Evolutionary conservation across 2,113 vertebrate genomes (phyloP), one percentile per base, ranked within the genome.

Genomic region (Platycercus adscitus): DNA sequence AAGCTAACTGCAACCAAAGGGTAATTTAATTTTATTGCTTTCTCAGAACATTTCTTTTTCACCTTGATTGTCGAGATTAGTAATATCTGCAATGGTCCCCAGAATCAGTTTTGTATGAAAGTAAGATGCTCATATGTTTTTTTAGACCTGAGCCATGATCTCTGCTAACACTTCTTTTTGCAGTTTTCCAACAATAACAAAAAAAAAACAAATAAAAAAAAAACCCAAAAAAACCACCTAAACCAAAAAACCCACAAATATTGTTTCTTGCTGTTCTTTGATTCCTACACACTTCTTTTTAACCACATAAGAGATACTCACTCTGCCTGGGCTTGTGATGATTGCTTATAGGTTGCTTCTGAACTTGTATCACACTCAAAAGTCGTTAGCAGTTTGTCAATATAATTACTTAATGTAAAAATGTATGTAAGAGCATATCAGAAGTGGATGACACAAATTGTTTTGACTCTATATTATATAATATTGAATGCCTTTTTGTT

Each of bases 341-440:
- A 31, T 60, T 71, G 35, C 4, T 17, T 64, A 53, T 1, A 58
- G 41, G 17, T 86, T 60, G 84, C 46, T 88, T 44, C 60, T 86
- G 63, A 96, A 91, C 78, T 96, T 93, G 60, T 86, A 61, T 7
- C 28, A 35, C 16, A 13, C 7, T 63, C 70, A 93, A 52, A 89
- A 94, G 49, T 75, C 89, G 37, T 82, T 88, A 94, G 24, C 60
- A 88, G 29, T 91, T 93, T 76, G 37, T 60, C 61, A 84, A 25
- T 43, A 37, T 64, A 79, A 8, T 50, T 77, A 28, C 44, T 95
- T 88, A 80, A 86, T 66, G 21, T 70, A 69, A 89, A 96, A 97
- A 95, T 82, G 37, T 47, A 70, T 49, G 28, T 75, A 83, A 58
- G 20, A 78, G 13, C 8, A 24, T 44, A 53, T 7, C 21, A 78